Percentiles rank a stretch among this genome's conserved stretches.
Conservation (phyloP, 2,888 invertebrate species). For the Tipula lateralis region DNA sequence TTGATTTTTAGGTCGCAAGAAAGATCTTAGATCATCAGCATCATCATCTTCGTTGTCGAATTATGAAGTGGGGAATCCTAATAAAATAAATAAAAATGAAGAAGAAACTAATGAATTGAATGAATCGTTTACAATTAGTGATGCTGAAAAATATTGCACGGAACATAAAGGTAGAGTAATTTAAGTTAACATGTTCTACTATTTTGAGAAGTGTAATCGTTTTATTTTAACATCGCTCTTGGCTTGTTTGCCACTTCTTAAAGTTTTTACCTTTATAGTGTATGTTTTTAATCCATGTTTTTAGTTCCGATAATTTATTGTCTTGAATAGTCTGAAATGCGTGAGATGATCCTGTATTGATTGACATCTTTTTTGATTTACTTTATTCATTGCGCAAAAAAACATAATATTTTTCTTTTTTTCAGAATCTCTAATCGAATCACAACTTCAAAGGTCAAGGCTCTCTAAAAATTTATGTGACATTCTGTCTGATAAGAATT, state of each 20-base stretch:
- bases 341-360: too few relatives aligned
- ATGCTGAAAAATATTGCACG: background rate
- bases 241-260: background rate
- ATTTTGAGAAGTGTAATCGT: background rate
- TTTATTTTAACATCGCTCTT: background rate
- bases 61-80: conserved; percentile 32
- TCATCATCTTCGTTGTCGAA: conserved; percentile 28
- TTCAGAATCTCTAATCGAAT: conserved; percentile 19
- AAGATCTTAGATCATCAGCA: conserved; percentile 5
- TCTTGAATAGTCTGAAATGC: too few relatives aligned
- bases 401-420: too few relatives aligned
- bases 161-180: background rate
- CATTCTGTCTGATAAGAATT: conserved; percentile 71
- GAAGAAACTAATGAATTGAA: background rate
- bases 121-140: background rate
- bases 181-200: background rate
- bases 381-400: too few relatives aligned
- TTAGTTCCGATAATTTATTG: too few relatives aligned
- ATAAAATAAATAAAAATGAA: background rate
- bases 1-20: conserved; percentile 31
- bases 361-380: too few relatives aligned
- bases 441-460: background rate
- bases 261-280: background rate
- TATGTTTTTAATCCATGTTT: too few relatives aligned
- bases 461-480: conserved; percentile 64